Evolutionary conservation across 2,797 vertebrate genomes (phyloP).

Genomic region (Mormyrops boulengeri): DNA sequence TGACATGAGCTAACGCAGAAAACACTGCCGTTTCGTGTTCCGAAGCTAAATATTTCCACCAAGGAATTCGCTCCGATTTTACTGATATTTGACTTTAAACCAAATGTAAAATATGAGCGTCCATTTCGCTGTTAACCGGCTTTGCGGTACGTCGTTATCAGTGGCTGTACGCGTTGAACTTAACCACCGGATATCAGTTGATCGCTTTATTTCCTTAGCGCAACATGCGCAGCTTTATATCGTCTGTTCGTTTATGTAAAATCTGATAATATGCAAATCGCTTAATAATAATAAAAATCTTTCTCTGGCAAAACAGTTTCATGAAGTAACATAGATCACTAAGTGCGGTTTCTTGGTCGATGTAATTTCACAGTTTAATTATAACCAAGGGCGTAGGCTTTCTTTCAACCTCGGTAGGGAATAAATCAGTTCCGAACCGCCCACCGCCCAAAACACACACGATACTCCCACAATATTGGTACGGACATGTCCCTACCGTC

Average conservation of each 20-base stretch:
- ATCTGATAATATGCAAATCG: background rate
- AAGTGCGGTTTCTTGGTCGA: background rate
- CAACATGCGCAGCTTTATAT: background rate
- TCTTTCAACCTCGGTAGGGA: background rate
- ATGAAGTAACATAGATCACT: background rate
- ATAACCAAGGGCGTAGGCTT: background rate
- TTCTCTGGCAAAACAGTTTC: background rate
- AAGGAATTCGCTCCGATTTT: background rate
- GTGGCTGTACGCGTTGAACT: background rate
- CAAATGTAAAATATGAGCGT: background rate
- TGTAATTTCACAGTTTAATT: background rate
- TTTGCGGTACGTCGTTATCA: background rate
- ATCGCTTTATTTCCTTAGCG: background rate
- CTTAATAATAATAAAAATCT: background rate
- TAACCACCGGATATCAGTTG: background rate
- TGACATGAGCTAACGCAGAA: constrained; percentile 46
- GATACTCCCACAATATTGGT: background rate
- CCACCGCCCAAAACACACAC: background rate
- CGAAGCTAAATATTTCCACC: constrained; percentile 49
- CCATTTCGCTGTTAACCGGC: background rate
- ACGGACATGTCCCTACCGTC: background rate
- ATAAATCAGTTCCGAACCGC: background rate
- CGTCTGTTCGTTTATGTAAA: background rate
- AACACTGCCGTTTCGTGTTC: constrained; percentile 69
- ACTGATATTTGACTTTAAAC: background rate